A percentile compares a stretch with the other conserved stretches of the same genome.
Conservation (phyloP, 2,888 invertebrate genomes). For the Phengaris alcon region DNA sequence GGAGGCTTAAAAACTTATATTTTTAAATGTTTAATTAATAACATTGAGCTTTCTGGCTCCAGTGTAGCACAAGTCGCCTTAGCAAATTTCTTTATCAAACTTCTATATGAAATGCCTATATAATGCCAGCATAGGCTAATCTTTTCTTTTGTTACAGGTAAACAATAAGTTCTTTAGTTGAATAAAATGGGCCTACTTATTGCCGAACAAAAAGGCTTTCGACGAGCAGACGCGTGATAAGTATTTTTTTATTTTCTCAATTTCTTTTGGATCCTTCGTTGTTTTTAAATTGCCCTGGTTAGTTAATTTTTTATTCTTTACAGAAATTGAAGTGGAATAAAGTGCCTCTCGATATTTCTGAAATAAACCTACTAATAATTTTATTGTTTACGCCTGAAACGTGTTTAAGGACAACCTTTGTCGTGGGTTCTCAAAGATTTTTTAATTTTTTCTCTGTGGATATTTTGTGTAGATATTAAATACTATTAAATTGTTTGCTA, state of each 20-base stretch:
- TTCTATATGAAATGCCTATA: neutral
- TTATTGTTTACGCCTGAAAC: conserved; percentile 10
- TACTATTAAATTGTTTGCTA: neutral
- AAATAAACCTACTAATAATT: neutral
- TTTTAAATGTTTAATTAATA: neutral
- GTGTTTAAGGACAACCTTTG: neutral
- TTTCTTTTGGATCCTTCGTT: neutral
- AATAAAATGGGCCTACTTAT: neutral
- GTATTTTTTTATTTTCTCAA: conserved; percentile 1
- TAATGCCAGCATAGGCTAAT: neutral
- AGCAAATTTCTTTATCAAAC: neutral
- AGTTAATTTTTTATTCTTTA: neutral
- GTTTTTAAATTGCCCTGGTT: conserved; percentile 17
- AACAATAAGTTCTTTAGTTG: neutral
- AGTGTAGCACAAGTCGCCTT: neutral
- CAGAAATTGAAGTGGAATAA: neutral
- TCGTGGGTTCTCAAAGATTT: neutral
- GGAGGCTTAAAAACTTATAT: too few relatives aligned
- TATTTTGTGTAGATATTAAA: neutral
- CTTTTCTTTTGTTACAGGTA: conserved; percentile 25
- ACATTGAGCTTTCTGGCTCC: neutral
- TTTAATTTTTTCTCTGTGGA: neutral
- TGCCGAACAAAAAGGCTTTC: neutral
- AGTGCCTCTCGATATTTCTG: conserved; percentile 10
- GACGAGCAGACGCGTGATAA: neutral